phyloP scores from a whole-genome alignment of 2,797 vertebrate species.

The Antennarius maculatus region DNA sequence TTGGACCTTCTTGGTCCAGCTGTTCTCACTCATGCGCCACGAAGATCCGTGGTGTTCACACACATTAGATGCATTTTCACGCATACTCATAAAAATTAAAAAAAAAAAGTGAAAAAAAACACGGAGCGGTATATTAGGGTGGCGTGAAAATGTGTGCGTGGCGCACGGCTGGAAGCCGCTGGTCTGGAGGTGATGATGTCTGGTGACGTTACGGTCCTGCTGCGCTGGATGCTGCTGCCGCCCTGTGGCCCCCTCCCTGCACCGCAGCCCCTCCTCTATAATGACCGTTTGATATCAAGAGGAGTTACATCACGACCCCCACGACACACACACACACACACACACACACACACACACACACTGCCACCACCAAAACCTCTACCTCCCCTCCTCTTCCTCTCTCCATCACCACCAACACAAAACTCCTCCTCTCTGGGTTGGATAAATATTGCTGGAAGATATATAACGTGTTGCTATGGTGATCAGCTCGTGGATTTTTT shows the following conservation, averaged over 20 bases:
- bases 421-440: constrained; percentile 63
- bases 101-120: background rate
- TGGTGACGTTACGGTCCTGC: constrained; percentile 22
- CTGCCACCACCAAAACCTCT: constrained; percentile 40
- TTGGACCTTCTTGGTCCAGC: constrained; percentile 26
- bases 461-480: constrained; percentile 86
- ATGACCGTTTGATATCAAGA: constrained; percentile 62
- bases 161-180: constrained; percentile 42
- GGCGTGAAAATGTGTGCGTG: background rate
- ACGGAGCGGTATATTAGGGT: background rate
- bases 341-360: background rate
- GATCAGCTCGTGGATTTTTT: constrained; percentile 69
- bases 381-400: constrained; percentile 41
- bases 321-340: constrained; percentile 7
- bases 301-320: constrained; percentile 61
- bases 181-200: constrained; percentile 28
- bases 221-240: constrained; percentile 68
- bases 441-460: constrained; percentile 81
- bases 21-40: constrained; percentile 10
- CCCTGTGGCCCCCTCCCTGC: constrained; percentile 47
- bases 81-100: constrained; percentile 14
- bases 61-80: constrained; percentile 21
- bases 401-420: constrained; percentile 26
- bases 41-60: constrained; percentile 10
- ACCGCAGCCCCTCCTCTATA: constrained; percentile 41